Percentiles rank a stretch among this genome's conserved stretches.
phyloP scores from a whole-genome alignment of 1,140 invertebrate genomes.

The Drosophila suzukii region DNA sequence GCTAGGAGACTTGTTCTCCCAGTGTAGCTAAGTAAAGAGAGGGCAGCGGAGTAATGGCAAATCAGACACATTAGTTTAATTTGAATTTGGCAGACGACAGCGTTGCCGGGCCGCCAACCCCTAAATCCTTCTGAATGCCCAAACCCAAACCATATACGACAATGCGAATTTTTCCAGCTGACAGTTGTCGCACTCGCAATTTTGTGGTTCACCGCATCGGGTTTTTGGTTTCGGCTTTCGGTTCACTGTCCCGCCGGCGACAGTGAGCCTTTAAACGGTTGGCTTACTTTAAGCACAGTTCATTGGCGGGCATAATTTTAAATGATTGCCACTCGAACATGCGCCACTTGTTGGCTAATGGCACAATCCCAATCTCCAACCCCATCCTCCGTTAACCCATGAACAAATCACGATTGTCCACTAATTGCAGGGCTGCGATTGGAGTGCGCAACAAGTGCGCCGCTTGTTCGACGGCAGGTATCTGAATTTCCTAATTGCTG shows the following conservation, averaged over 20 bases:
- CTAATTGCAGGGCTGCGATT: constrained; percentile 72
- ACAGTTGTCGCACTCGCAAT: constrained; percentile 74
- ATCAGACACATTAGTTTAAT: constrained; percentile 73
- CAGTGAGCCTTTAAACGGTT: constrained; percentile 44
- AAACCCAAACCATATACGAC: constrained; percentile 1
- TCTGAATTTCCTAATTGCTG: constrained; percentile 84
- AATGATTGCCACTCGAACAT: constrained; percentile 77
- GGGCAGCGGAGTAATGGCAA: constrained; percentile 10
- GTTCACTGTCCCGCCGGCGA: constrained; percentile 14
- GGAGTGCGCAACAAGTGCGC: constrained; percentile 81
- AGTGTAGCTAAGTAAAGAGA: background rate
- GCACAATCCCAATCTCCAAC: background rate
- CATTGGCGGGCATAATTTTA: constrained; percentile 65
- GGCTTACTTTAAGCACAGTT: constrained; percentile 48
- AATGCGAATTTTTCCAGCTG: constrained; percentile 45
- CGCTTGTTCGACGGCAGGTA: constrained; percentile 67
- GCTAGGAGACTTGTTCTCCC: background rate
- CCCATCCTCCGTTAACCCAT: background rate
- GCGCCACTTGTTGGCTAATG: constrained; percentile 72
- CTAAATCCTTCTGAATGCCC: background rate
- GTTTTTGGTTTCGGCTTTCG: constrained; percentile 45
- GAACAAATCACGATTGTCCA: constrained; percentile 46
- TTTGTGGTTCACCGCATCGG: constrained; percentile 70
- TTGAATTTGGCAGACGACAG: constrained; percentile 62
- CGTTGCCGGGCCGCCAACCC: constrained; percentile 20